phyloP scores from a whole-genome alignment of 2,113 vertebrate species.

The Coturnix japonica region DNA sequence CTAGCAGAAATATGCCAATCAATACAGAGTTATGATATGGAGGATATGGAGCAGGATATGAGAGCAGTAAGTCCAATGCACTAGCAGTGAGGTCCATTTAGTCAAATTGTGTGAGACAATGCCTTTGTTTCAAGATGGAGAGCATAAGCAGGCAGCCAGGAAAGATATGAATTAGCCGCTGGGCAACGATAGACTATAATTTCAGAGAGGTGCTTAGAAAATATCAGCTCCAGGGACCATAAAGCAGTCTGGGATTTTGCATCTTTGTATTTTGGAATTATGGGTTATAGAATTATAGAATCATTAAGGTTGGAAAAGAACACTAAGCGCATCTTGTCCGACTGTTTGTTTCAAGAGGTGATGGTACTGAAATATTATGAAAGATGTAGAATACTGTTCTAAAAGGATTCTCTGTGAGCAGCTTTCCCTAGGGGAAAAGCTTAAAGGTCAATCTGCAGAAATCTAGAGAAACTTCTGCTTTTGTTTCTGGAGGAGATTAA shows the following conservation, averaged over 20 bases:
- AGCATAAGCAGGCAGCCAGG: neutral
- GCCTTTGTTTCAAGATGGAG: neutral
- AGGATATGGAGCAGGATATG: neutral
- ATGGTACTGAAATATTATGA: neutral
- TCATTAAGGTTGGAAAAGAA: too few species aligned
- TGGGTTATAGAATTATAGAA: neutral
- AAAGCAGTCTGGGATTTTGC: neutral
- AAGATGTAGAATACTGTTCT: neutral
- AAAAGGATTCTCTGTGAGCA: neutral
- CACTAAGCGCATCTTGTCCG: too few species aligned
- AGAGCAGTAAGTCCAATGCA: neutral
- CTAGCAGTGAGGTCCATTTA: neutral
- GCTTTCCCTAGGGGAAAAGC: neutral
- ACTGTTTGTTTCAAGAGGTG: neutral
- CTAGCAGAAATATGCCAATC: neutral
- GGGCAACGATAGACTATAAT: rapidly evolving
- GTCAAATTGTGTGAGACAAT: neutral
- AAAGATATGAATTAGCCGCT: neutral
- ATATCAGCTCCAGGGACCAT: neutral
- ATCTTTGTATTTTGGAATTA: neutral
- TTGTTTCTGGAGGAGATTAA: neutral
- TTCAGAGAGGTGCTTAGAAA: neutral
- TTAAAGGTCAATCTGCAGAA: neutral
- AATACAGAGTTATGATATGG: too few species aligned
- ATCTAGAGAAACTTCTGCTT: neutral